phyloP scores from a whole-genome alignment of 2,888 invertebrate species.

The Eupithecia inturbata region DNA sequence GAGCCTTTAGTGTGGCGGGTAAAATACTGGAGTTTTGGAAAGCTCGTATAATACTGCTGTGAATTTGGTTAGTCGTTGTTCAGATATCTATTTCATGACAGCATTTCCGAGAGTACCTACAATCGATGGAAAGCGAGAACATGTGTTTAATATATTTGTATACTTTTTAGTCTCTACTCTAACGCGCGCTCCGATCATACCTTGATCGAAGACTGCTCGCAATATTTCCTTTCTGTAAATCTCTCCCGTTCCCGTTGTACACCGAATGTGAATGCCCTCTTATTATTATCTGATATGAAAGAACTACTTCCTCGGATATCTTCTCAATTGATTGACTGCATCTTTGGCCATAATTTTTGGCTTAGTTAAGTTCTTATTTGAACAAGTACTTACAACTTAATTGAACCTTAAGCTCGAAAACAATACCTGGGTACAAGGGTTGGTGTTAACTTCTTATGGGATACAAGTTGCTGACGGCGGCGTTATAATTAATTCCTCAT shows the following conservation, averaged over 20 bases:
- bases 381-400: no score
- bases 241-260: background rate
- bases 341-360: no score
- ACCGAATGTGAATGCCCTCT: no score
- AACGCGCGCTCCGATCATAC: background rate
- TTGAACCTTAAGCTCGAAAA: no score
- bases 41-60: conserved; percentile 6
- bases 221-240: background rate
- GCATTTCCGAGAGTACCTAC: background rate
- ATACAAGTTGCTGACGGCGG: background rate
- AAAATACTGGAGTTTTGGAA: conserved; percentile 15
- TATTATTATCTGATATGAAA: no score
- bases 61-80: conserved; percentile 1
- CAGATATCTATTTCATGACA: background rate
- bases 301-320: no score
- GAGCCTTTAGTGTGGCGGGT: conserved; percentile 7
- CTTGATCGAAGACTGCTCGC: background rate
- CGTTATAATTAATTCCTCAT: background rate
- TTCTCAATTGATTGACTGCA: no score
- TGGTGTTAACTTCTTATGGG: background rate
- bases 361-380: no score
- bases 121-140: background rate
- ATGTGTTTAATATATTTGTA: background rate
- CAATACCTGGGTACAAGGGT: background rate
- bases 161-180: background rate